Conservation (phyloP, 2,797 vertebrate genomes). For the Aselliscus stoliczkanus region DNA sequence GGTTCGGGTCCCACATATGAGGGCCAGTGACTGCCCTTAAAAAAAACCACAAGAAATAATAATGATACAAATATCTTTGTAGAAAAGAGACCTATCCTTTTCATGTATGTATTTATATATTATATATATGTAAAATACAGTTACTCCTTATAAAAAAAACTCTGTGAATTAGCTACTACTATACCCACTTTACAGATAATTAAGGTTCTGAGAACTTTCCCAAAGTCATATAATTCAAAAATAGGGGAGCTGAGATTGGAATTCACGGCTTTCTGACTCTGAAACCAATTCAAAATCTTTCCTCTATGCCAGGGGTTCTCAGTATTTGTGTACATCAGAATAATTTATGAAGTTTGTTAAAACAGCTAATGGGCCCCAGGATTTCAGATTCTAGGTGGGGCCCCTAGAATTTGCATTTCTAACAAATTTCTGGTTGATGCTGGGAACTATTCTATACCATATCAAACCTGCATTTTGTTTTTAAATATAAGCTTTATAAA, state of each 20-base stretch:
- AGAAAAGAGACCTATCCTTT: not conserved
- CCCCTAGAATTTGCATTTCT: not conserved
- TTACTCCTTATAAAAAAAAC: not conserved
- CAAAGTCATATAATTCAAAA: not conserved
- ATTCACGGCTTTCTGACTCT: not conserved
- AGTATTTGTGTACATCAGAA: not conserved
- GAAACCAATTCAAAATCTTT: not conserved
- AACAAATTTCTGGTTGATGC: not conserved
- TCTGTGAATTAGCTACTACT: not conserved
- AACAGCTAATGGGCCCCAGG: not conserved
- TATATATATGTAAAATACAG: not conserved
- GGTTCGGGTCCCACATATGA: no score
- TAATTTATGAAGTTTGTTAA: not conserved
- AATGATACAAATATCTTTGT: not conserved
- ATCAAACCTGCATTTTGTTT: not conserved
- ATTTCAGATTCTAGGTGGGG: not conserved
- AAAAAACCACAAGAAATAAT: no score
- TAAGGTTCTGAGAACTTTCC: not conserved
- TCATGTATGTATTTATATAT: not conserved
- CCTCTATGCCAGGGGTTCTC: not conserved
- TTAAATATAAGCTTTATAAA: slow-evolving; percentile 7
- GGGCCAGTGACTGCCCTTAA: no score
- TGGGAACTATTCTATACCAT: not conserved
- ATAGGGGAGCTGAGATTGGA: not conserved
- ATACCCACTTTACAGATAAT: not conserved